phyloP scores from a whole-genome alignment of 1,140 invertebrate genomes.

The Branchinecta lynchi region DNA sequence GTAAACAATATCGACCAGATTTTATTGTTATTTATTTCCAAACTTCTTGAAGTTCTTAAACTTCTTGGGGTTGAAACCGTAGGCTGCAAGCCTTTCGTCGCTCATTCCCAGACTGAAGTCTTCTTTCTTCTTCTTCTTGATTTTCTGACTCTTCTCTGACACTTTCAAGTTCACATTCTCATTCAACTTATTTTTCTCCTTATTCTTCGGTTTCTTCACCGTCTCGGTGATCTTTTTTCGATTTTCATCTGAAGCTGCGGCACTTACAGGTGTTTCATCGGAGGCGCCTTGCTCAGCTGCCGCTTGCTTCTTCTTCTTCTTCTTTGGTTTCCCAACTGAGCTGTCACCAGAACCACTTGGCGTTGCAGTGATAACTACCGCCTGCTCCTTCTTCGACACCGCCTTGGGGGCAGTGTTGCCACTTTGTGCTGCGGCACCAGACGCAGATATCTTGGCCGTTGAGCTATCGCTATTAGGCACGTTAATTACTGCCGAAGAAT shows the following conservation, averaged over 20 bases:
- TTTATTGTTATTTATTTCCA: slow-evolving; percentile 25
- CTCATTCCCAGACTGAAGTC: slow-evolving; percentile 34
- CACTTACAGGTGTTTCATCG: slow-evolving; percentile 22
- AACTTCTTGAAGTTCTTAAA: slow-evolving; percentile 51
- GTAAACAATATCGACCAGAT: too few species aligned
- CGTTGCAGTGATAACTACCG: too few species aligned
- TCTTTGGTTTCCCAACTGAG: too few species aligned
- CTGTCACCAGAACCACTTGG: too few species aligned
- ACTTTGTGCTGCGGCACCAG: slow-evolving; percentile 17
- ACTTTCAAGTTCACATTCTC: slow-evolving; percentile 20
- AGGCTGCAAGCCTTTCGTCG: slow-evolving; percentile 64
- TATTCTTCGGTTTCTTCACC: slow-evolving; percentile 18
- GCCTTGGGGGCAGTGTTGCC: slow-evolving; percentile 17
- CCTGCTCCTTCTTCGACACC: slow-evolving; percentile 13
- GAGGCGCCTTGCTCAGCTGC: slow-evolving; percentile 21
- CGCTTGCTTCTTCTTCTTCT: slow-evolving; percentile 18
- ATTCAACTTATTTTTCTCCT: slow-evolving; percentile 23
- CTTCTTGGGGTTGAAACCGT: slow-evolving; percentile 82
- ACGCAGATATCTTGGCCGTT: too few species aligned
- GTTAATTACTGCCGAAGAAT: too few species aligned
- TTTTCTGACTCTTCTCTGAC: slow-evolving; percentile 17
- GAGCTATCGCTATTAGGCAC: too few species aligned
- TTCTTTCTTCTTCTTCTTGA: slow-evolving; percentile 23
- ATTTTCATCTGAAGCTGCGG: background rate
- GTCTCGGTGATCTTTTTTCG: slow-evolving; percentile 19